Conservation (phyloP, 2,797 vertebrate genomes). For the Myripristis murdjan region DNA sequence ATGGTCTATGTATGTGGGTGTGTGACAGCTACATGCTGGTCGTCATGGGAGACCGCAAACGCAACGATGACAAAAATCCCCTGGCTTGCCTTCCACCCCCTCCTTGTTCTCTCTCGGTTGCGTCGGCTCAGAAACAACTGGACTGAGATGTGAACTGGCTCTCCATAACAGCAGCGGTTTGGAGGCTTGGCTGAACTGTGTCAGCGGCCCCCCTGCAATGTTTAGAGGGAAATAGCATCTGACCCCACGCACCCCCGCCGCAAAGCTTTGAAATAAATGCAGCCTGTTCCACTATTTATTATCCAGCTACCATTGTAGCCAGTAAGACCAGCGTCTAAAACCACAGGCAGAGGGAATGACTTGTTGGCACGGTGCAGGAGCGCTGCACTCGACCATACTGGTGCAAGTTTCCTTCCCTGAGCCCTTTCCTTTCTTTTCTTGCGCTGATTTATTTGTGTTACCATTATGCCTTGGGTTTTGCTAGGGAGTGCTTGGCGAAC, state of each 20-base stretch:
- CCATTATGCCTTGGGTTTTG: conserved; percentile 35
- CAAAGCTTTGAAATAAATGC: conserved; percentile 60
- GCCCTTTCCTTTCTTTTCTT: conserved; percentile 34
- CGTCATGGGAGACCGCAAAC: conserved; percentile 32
- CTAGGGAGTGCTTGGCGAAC: conserved; percentile 34
- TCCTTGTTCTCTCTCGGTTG: neutral
- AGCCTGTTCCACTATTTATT: conserved; percentile 61
- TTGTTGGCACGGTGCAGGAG: conserved; percentile 46
- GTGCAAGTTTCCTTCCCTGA: conserved; percentile 25
- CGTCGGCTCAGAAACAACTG: conserved; percentile 23
- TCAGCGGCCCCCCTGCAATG: conserved; percentile 55
- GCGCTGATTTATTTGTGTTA: conserved; percentile 55
- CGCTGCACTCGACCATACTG: conserved; percentile 35
- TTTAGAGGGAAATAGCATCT: conserved; percentile 72
- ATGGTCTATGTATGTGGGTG: neutral
- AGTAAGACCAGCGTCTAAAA: conserved; percentile 50
- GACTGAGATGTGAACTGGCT: conserved; percentile 50
- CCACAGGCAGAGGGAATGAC: conserved; percentile 53
- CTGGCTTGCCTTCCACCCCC: neutral
- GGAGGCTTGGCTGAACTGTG: conserved; percentile 56
- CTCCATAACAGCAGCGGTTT: conserved; percentile 52
- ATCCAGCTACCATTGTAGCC: conserved; percentile 47
- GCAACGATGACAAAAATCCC: neutral
- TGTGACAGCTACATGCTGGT: neutral
- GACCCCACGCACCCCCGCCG: conserved; percentile 46